Evolutionary conservation across 2,888 invertebrate species (phyloP), one percentile per base, ranked within the genome.

Genomic region (Carabus problematicus): DNA sequence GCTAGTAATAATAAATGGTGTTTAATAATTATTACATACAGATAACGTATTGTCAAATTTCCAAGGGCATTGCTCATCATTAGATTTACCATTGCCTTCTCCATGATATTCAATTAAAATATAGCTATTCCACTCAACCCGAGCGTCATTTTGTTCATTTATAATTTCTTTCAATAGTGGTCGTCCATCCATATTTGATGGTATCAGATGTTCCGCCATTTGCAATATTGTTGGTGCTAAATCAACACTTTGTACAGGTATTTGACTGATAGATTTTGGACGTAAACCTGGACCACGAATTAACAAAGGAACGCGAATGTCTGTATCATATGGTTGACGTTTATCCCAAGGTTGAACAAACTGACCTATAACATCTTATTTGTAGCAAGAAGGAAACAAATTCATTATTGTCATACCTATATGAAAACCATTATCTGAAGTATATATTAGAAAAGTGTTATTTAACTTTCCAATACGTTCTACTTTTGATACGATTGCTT

Each of bases 361-460:
- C 83, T 96, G 95, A 9, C 95, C 95, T 93, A 78, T 3, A 75
- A 69, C 43, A 8, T 68, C 49, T 9, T 8, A 19, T 16, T 64
- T 64, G 9, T 41, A 52, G 16, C n/a, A 56, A 47, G 11, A 40
- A 3, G 7, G 64, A 60, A 41, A 40, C 18, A 7, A 47, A 59
- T 16, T 11, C 19, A 42, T 29, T 11, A 40, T 29, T 14, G n/a
- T 18, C 11, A 80, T 79, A 92, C 93, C 94, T 74, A 96, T 84
- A 82, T 97, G 96, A 81, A 90, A 97, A 18, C 96, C 96, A 82
- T 96, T 94, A 78, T 97, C 96, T 0, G 95, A 95, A 0, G 94
- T 91, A 75, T 89, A 94, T 61, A 96, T 87, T 0, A 96, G 78
- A 75, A 91, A 95, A 0, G 96, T 96, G 73, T 93, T 86, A 0